Conservation (phyloP, 1,140 invertebrate species). For the Apis mellifera region Amel_HAv3.1 CM009936.2:4735001-4735500, state of each 20-base stretch:
- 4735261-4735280: too few relatives aligned
- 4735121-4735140: not conserved
- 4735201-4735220: too few relatives aligned
- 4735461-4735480: not conserved
- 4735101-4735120: not conserved
- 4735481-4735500: not conserved
- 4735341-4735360: not conserved
- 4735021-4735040: not conserved
- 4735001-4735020: slow-evolving; percentile 23
- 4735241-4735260: too few relatives aligned
- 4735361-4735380: not conserved
- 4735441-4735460: slow-evolving; percentile 1
- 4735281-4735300: not conserved
- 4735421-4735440: not conserved
- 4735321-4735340: not conserved
- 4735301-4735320: not conserved
- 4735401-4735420: too few relatives aligned
- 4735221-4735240: too few relatives aligned
- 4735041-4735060: slow-evolving; percentile 31
- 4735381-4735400: not conserved
- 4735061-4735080: slow-evolving; percentile 21
- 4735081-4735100: not conserved
- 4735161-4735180: not conserved
- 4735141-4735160: slow-evolving; percentile 1
- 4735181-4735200: too few relatives aligned